Evolutionary conservation across 2,797 vertebrate species (phyloP).

Genomic region (Enteromius anoplus): DNA sequence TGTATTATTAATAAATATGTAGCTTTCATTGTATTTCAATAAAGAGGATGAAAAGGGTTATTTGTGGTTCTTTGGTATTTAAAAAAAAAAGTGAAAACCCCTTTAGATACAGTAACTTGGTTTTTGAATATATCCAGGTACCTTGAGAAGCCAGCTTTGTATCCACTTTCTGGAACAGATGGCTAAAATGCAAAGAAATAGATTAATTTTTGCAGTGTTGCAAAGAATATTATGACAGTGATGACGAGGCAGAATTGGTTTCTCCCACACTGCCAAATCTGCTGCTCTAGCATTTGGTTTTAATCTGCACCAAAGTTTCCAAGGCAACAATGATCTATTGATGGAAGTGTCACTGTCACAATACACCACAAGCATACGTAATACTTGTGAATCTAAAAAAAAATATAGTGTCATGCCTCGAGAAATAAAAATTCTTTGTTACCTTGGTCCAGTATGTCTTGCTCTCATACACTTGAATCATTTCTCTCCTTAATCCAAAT

Average conservation of each 20-base stretch:
- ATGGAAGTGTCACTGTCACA: constrained; percentile 19
- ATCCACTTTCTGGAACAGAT: not conserved
- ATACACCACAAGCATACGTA: constrained; percentile 21
- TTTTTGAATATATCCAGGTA: not conserved
- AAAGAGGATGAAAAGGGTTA: not conserved
- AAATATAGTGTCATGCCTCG: not conserved
- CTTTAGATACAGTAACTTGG: not conserved
- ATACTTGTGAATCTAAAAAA: constrained; percentile 24
- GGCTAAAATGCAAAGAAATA: constrained; percentile 18
- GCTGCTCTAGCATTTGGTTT: constrained; percentile 27
- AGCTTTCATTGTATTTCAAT: not conserved
- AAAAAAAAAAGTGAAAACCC: not conserved
- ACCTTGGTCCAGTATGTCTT: constrained; percentile 15
- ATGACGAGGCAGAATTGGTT: constrained; percentile 13
- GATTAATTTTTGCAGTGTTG: constrained; percentile 9
- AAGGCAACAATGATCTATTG: constrained; percentile 17
- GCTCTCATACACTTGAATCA: constrained; percentile 5
- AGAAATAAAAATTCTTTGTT: not conserved
- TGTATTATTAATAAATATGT: not conserved
- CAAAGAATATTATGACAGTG: constrained; percentile 19
- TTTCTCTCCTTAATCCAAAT: constrained; percentile 26
- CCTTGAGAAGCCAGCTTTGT: not conserved
- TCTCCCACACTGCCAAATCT: constrained; percentile 5
- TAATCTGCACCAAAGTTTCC: constrained; percentile 12
- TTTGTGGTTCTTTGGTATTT: not conserved